Percentiles rank a stretch among this genome's conserved stretches.
Conservation (phyloP, 2,113 vertebrate species). For the Scortum barcoo region DNA sequence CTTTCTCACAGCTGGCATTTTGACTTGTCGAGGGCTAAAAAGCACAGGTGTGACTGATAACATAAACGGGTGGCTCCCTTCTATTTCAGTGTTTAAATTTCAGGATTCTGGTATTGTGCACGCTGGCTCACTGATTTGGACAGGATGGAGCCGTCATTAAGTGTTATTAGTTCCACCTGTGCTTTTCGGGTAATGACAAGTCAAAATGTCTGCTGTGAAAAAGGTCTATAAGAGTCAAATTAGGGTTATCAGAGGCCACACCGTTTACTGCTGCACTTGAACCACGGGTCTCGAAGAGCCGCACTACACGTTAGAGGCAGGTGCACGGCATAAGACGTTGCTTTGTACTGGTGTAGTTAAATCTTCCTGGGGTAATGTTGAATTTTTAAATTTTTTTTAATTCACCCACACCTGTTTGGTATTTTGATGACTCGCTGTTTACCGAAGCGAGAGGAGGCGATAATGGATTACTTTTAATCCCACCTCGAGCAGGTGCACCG, state of each 20-base stretch:
- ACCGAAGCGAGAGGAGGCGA: slow-evolving; percentile 23
- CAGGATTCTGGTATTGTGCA: background rate
- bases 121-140: slow-evolving; percentile 18
- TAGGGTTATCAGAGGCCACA: slow-evolving; percentile 30
- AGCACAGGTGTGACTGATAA: slow-evolving; percentile 12
- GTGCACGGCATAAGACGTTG: slow-evolving; percentile 8
- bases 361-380: slow-evolving; percentile 16
- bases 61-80: slow-evolving; percentile 18
- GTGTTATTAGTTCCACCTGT: slow-evolving; percentile 30
- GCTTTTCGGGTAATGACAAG: slow-evolving; percentile 41
- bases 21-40: slow-evolving; percentile 19
- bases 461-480: slow-evolving; percentile 60
- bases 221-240: slow-evolving; percentile 14
- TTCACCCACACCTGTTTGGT: slow-evolving; percentile 49
- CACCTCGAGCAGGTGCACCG: slow-evolving; percentile 22
- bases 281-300: background rate
- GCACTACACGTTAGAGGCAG: slow-evolving; percentile 30
- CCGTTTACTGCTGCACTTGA: slow-evolving; percentile 6
- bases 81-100: slow-evolving; percentile 5
- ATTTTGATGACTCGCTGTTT: slow-evolving; percentile 53
- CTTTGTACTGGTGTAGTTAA: slow-evolving; percentile 25
- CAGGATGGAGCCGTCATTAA: slow-evolving; percentile 22
- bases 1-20: slow-evolving; percentile 27
- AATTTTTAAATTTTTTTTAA: background rate
- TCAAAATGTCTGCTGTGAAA: slow-evolving; percentile 21